These are phyloP conservation scores for Sesamia nonagrioides DNA, from an alignment of 1,140 invertebrate genomes.

Conservation along the genomic window DNA sequence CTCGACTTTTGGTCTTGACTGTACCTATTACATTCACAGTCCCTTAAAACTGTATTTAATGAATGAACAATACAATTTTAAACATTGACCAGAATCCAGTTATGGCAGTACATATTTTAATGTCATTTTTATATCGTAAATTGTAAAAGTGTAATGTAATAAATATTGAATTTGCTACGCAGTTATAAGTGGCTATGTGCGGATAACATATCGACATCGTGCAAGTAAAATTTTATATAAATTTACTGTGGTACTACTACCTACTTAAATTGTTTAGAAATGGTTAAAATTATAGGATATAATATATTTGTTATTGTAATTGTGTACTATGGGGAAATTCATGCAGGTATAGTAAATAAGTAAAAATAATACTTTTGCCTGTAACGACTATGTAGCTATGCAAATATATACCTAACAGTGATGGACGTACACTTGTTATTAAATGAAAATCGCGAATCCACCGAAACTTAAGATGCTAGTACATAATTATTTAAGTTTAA, in stretches of 20 bases:
- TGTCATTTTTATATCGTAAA: neutral
- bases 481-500: no score
- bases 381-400: neutral
- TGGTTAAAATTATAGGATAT: neutral
- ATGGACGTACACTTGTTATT: no score
- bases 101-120: no score
- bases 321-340: slow-evolving; percentile 8
- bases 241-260: neutral
- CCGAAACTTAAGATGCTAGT: no score
- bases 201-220: neutral
- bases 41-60: no score
- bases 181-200: neutral
- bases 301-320: neutral
- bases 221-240: neutral
- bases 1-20: no score
- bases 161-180: neutral
- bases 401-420: no score
- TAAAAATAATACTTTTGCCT: neutral
- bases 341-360: slow-evolving; percentile 29
- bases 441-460: no score
- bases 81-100: no score
- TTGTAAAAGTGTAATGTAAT: neutral
- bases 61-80: no score
- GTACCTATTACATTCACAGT: no score
- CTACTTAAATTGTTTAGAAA: neutral